Evolutionary conservation across 2,888 invertebrate species (phyloP).

Genomic region (Rhamnusium bicolor): DNA sequence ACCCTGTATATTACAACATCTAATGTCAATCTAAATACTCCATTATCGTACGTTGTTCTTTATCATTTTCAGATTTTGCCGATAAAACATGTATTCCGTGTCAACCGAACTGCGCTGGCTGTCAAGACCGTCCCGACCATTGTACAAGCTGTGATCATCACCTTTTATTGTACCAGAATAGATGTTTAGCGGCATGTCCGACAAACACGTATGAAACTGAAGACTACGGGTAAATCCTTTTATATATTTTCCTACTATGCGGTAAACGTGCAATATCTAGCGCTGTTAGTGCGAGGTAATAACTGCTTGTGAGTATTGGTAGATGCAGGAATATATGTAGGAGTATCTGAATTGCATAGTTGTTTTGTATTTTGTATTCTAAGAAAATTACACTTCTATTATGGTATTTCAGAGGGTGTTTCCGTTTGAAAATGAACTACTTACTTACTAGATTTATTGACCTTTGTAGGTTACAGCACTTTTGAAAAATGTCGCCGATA

Average conservation of each 20-base stretch:
- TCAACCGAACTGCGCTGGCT: conserved; percentile 89
- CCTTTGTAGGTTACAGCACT: too few species aligned
- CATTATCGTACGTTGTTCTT: not conserved
- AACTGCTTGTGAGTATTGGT: not conserved
- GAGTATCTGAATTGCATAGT: not conserved
- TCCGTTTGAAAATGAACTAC: not conserved
- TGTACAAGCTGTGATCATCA: conserved; percentile 93
- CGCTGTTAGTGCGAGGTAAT: not conserved
- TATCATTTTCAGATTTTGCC: conserved; percentile 62
- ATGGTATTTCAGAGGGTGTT: too few species aligned
- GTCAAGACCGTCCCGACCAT: conserved; percentile 85
- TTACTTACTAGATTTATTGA: not conserved
- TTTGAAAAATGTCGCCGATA: too few species aligned
- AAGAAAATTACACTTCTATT: not conserved
- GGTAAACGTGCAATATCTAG: not conserved
- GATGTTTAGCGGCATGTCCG: conserved; percentile 89
- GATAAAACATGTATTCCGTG: conserved; percentile 87
- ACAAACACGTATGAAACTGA: conserved; percentile 87
- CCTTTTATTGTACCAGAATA: conserved; percentile 85
- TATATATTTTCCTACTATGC: not conserved
- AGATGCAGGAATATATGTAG: not conserved
- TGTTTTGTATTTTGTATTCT: not conserved
- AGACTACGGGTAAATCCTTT: conserved; percentile 79
- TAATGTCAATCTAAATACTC: not conserved
- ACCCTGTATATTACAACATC: not conserved